Percentiles rank a stretch among this genome's conserved stretches.
Conservation (phyloP, 2,888 invertebrate species). For the Notodonta dromedarius region DNA sequence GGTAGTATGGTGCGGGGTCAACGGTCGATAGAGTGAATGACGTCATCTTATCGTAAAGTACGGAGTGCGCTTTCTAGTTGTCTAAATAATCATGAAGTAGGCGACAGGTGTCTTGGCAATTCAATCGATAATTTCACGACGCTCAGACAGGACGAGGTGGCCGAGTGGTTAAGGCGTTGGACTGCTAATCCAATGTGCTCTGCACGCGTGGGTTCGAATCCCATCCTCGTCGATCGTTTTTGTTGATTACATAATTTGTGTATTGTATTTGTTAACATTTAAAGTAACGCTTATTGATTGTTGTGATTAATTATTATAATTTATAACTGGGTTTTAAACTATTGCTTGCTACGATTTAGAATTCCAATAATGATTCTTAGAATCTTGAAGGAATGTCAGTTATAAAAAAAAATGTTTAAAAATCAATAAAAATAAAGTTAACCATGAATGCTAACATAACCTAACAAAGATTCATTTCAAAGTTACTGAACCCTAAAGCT, state of each 20-base stretch:
- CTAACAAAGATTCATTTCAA: no score
- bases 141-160: constrained; percentile 87
- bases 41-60: constrained; percentile 30
- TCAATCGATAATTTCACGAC: constrained; percentile 44
- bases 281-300: no score
- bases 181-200: constrained; percentile 94
- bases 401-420: no score
- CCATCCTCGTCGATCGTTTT: constrained; percentile 87
- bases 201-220: constrained; percentile 94
- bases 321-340: no score
- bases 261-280: not conserved
- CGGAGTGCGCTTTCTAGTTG: constrained; percentile 21
- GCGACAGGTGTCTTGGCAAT: constrained; percentile 24
- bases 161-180: constrained; percentile 94
- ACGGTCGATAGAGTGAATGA: constrained; percentile 35
- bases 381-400: no score
- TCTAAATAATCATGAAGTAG: constrained; percentile 17
- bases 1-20: constrained; percentile 20
- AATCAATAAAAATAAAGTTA: no score
- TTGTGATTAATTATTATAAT: no score
- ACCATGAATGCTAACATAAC: no score
- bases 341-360: no score
- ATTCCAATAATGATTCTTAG: no score
- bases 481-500: not conserved
- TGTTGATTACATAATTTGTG: constrained; percentile 16